phyloP scores from a whole-genome alignment of 92 coral and sea anemone genomes.

The Plumapathes pennacea region DNA sequence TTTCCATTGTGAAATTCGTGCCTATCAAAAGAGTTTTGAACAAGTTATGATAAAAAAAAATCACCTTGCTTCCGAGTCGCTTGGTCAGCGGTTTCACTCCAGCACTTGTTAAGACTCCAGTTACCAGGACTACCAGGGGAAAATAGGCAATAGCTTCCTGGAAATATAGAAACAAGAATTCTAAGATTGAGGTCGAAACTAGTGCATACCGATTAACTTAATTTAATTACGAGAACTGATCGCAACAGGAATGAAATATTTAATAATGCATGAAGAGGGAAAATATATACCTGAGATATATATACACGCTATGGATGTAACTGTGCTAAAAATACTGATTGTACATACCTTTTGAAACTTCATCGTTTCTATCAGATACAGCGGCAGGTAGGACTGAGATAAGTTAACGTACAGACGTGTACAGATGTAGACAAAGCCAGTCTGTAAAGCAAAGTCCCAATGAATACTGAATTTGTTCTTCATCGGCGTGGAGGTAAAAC shows the following conservation, averaged over 20 bases:
- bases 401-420: constrained; percentile 74
- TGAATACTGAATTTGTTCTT: too few relatives aligned
- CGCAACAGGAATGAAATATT: not conserved
- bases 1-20: too few relatives aligned
- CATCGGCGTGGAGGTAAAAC: too few relatives aligned
- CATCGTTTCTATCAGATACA: constrained; percentile 82
- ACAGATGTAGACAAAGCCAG: constrained; percentile 69
- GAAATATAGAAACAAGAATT: not conserved
- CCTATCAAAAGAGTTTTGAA: too few relatives aligned
- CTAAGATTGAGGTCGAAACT: too few relatives aligned
- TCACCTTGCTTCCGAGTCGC: constrained; percentile 71
- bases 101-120: constrained; percentile 73
- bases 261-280: too few relatives aligned
- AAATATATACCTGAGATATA: too few relatives aligned
- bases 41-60: not conserved
- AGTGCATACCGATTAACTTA: not conserved
- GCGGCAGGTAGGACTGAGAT: constrained; percentile 78
- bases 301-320: too few relatives aligned
- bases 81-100: constrained; percentile 63
- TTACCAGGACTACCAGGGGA: constrained; percentile 77
- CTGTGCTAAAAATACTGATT: not conserved
- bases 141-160: constrained; percentile 92
- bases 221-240: not conserved
- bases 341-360: constrained; percentile 78
- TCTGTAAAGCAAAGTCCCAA: too few relatives aligned